phyloP scores from a whole-genome alignment of 2,113 vertebrate species.

The Hirundichthys speculiger region DNA sequence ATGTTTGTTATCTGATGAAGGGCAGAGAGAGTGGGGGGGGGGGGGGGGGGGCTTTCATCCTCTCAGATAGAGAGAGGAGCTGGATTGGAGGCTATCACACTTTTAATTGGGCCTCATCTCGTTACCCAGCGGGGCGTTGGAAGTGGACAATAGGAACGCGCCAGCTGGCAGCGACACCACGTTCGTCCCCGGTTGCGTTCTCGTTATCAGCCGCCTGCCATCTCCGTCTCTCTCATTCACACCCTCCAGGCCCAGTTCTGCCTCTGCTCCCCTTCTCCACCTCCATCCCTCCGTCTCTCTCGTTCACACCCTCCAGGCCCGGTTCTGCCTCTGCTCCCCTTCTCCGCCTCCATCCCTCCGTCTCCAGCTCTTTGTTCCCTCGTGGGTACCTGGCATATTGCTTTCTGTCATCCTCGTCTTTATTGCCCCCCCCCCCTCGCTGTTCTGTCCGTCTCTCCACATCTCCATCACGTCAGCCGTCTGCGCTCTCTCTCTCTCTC shows the following conservation, averaged over 20 bases:
- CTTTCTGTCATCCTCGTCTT: too few species aligned
- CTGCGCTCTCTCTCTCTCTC: not conserved
- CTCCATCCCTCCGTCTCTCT: conserved; percentile 21
- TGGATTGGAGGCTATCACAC: conserved; percentile 59
- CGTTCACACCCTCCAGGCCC: conserved; percentile 34
- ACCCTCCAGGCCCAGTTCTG: conserved; percentile 30
- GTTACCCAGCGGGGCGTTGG: conserved; percentile 45
- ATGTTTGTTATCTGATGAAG: conserved; percentile 54
- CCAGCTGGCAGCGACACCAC: conserved; percentile 59
- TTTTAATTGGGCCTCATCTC: conserved; percentile 67
- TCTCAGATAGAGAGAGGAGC: conserved; percentile 48
- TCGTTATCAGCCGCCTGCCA: conserved; percentile 49
- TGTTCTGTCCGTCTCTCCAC: conserved; percentile 37
- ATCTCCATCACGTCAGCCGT: not conserved
- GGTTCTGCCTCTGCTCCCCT: conserved; percentile 37
- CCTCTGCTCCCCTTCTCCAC: conserved; percentile 47
- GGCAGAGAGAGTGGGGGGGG: conserved; percentile 22
- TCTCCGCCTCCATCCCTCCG: conserved; percentile 33
- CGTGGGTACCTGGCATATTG: conserved; percentile 47
- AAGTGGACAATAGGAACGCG: conserved; percentile 60
- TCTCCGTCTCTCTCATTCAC: conserved; percentile 22
- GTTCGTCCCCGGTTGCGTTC: conserved; percentile 43
- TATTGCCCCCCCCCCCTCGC: too few species aligned
- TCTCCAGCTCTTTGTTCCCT: conserved; percentile 20
- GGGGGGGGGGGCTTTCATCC: conserved; percentile 42